phyloP scores from a whole-genome alignment of 2,888 invertebrate species.

The Trissolcus japonicus region DNA sequence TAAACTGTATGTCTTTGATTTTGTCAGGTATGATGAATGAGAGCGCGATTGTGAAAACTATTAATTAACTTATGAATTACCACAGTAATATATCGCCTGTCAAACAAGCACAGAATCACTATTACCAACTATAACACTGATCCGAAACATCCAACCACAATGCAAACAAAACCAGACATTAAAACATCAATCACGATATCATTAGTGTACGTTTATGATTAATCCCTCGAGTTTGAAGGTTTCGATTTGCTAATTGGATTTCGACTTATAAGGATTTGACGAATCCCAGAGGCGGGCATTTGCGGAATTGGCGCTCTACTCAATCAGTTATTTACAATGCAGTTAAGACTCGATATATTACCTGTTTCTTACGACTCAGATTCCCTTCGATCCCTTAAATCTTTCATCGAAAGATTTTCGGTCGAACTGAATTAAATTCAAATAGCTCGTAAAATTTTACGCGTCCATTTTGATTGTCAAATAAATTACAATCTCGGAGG shows the following conservation, averaged over 20 bases:
- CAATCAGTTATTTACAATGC: slow-evolving; percentile 30
- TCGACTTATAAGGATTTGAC: slow-evolving; percentile 9
- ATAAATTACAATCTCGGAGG: not conserved
- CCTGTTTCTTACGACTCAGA: slow-evolving; percentile 31
- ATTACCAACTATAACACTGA: too few species aligned
- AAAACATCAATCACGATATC: too few species aligned
- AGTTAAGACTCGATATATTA: slow-evolving; percentile 32
- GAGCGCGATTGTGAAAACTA: slow-evolving; percentile 19
- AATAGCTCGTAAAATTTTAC: not conserved
- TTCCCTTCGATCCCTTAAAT: slow-evolving; percentile 21
- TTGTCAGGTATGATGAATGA: slow-evolving; percentile 31
- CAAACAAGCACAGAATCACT: slow-evolving; percentile 6
- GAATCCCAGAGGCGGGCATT: slow-evolving; percentile 16
- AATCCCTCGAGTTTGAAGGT: slow-evolving; percentile 1
- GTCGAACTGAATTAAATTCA: slow-evolving; percentile 33
- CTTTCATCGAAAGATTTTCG: slow-evolving; percentile 13
- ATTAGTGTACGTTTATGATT: not conserved
- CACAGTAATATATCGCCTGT: slow-evolving; percentile 22
- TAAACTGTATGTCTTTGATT: slow-evolving; percentile 19
- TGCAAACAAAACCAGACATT: too few species aligned
- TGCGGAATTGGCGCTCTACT: slow-evolving; percentile 7
- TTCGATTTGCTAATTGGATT: slow-evolving; percentile 32
- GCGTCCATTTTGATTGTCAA: not conserved
- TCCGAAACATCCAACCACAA: too few species aligned
- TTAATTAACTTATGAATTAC: slow-evolving; percentile 29